Conservation (phyloP, 2,113 vertebrate species). For the Heteronetta atricapilla region DNA sequence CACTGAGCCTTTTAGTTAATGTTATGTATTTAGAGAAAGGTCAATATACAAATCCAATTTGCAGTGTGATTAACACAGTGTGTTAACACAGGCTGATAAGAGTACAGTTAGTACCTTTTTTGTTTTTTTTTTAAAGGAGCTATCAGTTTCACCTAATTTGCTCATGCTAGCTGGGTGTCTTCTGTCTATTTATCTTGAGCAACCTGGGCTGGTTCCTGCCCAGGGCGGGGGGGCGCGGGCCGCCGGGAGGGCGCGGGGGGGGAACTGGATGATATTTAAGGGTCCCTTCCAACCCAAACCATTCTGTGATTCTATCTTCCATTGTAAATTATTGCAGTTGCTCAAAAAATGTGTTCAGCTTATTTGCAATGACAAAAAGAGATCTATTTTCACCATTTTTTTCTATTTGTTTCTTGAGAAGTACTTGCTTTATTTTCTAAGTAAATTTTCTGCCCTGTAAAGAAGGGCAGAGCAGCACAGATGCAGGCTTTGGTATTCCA, state of each 20-base stretch:
- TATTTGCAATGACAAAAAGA: background rate
- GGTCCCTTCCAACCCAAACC: no score
- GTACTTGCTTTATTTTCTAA: background rate
- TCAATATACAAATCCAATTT: background rate
- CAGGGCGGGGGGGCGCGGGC: no score
- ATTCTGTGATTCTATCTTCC: background rate
- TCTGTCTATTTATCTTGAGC: background rate
- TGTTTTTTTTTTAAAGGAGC: background rate
- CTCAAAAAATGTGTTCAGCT: background rate
- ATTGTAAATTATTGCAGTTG: background rate
- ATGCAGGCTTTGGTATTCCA: background rate
- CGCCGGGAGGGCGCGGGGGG: no score
- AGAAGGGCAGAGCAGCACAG: background rate
- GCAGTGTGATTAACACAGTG: background rate
- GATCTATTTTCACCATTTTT: background rate
- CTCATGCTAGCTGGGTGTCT: background rate
- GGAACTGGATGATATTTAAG: no score
- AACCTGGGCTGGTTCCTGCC: no score
- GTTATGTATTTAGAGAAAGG: background rate
- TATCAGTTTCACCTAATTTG: background rate
- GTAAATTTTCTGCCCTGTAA: background rate
- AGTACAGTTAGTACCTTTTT: background rate
- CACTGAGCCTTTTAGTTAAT: background rate
- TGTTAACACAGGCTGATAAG: background rate
- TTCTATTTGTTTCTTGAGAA: background rate